A percentile compares a stretch with the other conserved stretches of the same genome.
Evolutionary conservation across 2,113 vertebrate species (phyloP).

Genomic region (Labrus mixtus): DNA sequence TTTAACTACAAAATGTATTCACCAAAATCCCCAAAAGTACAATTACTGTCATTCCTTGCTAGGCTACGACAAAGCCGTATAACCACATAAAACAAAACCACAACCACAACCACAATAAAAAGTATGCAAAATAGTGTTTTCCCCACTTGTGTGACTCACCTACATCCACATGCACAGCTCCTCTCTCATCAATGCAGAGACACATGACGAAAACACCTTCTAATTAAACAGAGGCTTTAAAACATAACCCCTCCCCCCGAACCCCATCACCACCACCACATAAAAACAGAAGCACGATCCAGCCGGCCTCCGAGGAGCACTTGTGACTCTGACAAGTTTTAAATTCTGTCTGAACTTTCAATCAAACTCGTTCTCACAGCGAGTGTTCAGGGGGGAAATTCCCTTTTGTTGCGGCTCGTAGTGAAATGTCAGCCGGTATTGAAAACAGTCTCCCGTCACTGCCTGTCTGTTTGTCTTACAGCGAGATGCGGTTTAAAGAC

Average conservation of each 20-base stretch:
- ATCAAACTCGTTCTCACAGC: slow-evolving; percentile 49
- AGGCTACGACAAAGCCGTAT: slow-evolving; percentile 32
- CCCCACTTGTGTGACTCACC: slow-evolving; percentile 20
- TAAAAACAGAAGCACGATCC: slow-evolving; percentile 25
- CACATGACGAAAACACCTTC: slow-evolving; percentile 36
- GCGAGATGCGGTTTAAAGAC: slow-evolving; percentile 10
- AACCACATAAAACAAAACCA: slow-evolving; percentile 7
- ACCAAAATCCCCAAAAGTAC: background rate
- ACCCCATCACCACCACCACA: background rate
- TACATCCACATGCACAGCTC: background rate
- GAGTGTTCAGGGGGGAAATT: background rate
- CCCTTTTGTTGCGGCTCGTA: slow-evolving; percentile 32
- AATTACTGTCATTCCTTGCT: background rate
- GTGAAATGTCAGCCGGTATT: slow-evolving; percentile 50
- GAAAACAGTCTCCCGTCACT: slow-evolving; percentile 28
- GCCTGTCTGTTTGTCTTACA: slow-evolving; percentile 44
- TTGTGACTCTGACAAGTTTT: slow-evolving; percentile 60
- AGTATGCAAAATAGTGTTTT: slow-evolving; percentile 28
- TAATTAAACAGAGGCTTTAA: slow-evolving; percentile 45
- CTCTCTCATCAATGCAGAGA: slow-evolving; percentile 47
- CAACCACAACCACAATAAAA: slow-evolving; percentile 17
- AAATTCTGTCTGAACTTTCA: slow-evolving; percentile 71
- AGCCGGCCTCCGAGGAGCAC: slow-evolving; percentile 40
- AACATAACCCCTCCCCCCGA: slow-evolving; percentile 41
- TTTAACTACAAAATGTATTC: background rate